Evolutionary conservation across 2,113 vertebrate species (phyloP), one percentile per base, ranked within the genome.

Genomic region (Tringa solitaria): DNA sequence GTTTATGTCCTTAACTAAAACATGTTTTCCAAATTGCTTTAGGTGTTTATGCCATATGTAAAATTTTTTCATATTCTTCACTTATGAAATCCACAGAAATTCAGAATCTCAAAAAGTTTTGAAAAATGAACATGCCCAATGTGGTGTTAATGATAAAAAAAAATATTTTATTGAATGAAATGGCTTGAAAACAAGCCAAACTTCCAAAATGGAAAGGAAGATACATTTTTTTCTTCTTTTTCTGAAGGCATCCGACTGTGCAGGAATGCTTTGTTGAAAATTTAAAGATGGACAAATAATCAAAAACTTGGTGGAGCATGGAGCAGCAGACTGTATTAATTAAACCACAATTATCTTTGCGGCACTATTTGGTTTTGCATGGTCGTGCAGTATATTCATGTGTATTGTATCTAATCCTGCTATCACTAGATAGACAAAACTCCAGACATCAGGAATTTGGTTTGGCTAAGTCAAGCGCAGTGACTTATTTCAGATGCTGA

Each of bases 251-350:
- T 87, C 92, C 2, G 10, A 82, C 89, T 75, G 90, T 89, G 95
- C 76, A 96, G 88, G 94, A 96, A 96, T 90, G 91, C 89, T 96
- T 96, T 92, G 93, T 93, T 93, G 91, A 89, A 94, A 96, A 93
- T 92, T 68, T 95, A 86, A 96, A 89, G 92, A 89, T 77, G 83
- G 90, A 73, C 89, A 96, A 93, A 95, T 89, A 96, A 95, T 85
- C 65, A 87, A 89, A 96, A 93, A 65, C 73, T 95, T 95, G 67
- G 70, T 90, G 87, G 50, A 64, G 67, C 77, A 61, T 45, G 67
- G 78, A 89, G 77, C 77, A 94, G 89, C 95, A 96, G 92, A 87
- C 84, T 84, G 90, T 67, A 95, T 89, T 95, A 90, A 96, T 96
- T 96, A 95, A 95, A 83, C 86, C 84, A 75, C 94, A 95, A 51